phyloP scores from a whole-genome alignment of 2,888 invertebrate genomes.

The Agrotis ipsilon region DNA sequence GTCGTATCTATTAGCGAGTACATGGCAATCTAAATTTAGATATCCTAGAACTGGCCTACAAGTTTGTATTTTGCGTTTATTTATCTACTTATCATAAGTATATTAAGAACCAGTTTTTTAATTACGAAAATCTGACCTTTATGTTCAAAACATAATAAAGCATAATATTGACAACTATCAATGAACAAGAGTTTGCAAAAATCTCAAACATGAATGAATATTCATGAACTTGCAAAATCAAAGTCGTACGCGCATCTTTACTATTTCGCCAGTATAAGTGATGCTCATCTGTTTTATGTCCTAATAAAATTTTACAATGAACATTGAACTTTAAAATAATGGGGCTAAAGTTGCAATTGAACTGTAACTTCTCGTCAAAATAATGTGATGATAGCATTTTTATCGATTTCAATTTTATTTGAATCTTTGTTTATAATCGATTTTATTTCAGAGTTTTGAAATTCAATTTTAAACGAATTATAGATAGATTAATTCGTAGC shows the following conservation, averaged over 20 bases:
- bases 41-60: too few relatives aligned
- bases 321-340: conserved; percentile 59
- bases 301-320: conserved; percentile 52
- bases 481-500: not conserved
- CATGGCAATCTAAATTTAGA: too few relatives aligned
- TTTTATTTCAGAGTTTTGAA: conserved; percentile 20
- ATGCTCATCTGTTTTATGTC: conserved; percentile 43
- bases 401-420: conserved; percentile 19
- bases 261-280: conserved; percentile 9
- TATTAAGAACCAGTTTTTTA: not conserved
- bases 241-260: conserved; percentile 1
- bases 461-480: conserved; percentile 16
- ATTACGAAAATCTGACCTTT: not conserved
- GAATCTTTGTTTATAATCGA: not conserved
- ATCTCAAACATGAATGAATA: conserved; percentile 15
- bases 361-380: conserved; percentile 26
- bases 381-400: conserved; percentile 13
- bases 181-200: conserved; percentile 1
- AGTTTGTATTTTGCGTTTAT: too few relatives aligned
- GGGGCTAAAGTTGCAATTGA: conserved; percentile 28
- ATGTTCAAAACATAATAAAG: not conserved
- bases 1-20: too few relatives aligned
- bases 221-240: conserved; percentile 39
- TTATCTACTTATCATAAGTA: not conserved
- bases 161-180: conserved; percentile 1